Evolutionary conservation across 2,888 invertebrate species (phyloP).

Genomic region (Trimorus sp.): DNA sequence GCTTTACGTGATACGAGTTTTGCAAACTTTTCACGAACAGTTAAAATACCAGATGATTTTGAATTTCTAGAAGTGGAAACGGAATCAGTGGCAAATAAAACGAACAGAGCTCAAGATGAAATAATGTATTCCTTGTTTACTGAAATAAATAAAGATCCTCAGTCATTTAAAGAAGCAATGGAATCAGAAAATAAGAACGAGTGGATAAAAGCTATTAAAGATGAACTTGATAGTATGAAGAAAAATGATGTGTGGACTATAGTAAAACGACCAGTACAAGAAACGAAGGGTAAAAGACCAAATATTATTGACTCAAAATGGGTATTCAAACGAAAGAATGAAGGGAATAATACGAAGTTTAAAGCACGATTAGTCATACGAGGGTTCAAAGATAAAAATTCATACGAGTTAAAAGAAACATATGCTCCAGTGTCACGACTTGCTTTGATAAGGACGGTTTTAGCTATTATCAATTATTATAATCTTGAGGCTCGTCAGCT

Average conservation of each 20-base stretch:
- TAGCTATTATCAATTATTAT: slow-evolving; percentile 9
- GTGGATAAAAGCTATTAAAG: no score
- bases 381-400: slow-evolving; percentile 13
- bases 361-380: slow-evolving; percentile 10
- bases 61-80: no score
- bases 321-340: background rate
- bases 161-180: no score
- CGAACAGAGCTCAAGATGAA: no score
- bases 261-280: slow-evolving; percentile 13
- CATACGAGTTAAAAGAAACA: slow-evolving; percentile 3
- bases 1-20: no score
- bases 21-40: no score
- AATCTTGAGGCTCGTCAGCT: background rate
- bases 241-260: slow-evolving; percentile 5
- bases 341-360: background rate
- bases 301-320: slow-evolving; percentile 7
- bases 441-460: background rate
- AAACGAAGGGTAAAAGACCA: slow-evolving; percentile 1
- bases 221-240: slow-evolving; percentile 9
- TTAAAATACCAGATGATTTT: no score
- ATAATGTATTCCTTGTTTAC: no score
- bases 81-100: no score
- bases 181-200: no score
- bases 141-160: no score
- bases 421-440: slow-evolving; percentile 1